Evolutionary conservation across 2,888 invertebrate species (phyloP).

Genomic region (Leptinotarsa rubiginosa): DNA sequence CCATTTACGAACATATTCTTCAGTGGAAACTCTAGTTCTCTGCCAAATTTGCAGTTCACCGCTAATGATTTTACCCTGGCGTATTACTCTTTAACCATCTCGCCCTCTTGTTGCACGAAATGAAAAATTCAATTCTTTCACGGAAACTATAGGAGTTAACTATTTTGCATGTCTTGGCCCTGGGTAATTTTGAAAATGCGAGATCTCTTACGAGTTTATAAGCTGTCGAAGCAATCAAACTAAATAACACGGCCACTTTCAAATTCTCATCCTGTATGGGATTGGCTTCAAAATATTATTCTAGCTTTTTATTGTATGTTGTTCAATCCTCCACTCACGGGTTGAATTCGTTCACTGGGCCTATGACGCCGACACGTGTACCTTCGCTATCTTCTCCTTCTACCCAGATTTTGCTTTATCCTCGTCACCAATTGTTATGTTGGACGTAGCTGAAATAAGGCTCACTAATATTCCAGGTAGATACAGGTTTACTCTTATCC

Average conservation of each 20-base stretch:
- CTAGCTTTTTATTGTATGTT: neutral
- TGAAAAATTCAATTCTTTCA: neutral
- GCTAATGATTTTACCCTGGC: neutral
- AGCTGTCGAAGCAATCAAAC: neutral
- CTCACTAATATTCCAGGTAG: too few relatives aligned
- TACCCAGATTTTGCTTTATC: too few relatives aligned
- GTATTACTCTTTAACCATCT: neutral
- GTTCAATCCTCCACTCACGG: neutral
- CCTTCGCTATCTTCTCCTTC: too few relatives aligned
- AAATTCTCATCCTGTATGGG: neutral
- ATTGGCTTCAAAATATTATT: constrained; percentile 8
- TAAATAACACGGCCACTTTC: neutral
- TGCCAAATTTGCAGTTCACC: neutral
- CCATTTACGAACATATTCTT: too few relatives aligned
- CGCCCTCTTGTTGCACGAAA: neutral
- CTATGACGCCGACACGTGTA: neutral
- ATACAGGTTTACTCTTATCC: too few relatives aligned
- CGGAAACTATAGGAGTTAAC: neutral
- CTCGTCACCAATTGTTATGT: too few relatives aligned
- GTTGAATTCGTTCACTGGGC: neutral
- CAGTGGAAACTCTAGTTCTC: too few relatives aligned
- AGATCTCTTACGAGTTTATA: constrained; percentile 5
- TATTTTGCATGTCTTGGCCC: neutral
- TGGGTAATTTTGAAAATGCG: neutral
- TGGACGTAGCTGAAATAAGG: too few relatives aligned